phyloP scores from a whole-genome alignment of 1,140 invertebrate genomes.

The Pseudoatta argentina region DNA sequence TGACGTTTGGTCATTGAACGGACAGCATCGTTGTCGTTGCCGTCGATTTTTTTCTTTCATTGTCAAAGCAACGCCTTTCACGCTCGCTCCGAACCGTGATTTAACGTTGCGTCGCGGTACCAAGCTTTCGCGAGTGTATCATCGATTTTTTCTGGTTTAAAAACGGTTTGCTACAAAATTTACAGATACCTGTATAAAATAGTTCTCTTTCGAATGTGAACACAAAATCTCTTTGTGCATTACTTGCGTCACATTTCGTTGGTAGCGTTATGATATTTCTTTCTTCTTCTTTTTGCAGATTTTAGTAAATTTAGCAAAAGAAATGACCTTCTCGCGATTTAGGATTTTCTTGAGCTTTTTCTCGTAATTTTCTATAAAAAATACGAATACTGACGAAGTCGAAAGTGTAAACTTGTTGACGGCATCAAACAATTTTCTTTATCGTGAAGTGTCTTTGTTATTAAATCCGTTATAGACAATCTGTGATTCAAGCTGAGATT shows the following conservation, averaged over 20 bases:
- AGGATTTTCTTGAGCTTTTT: not conserved
- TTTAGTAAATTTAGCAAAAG: not conserved
- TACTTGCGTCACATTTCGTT: not conserved
- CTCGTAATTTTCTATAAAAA: not conserved
- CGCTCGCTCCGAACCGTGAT: not conserved
- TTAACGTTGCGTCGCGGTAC: not conserved
- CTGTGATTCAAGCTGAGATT: not conserved
- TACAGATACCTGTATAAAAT: no score
- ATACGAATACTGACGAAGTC: not conserved
- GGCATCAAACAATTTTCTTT: not conserved
- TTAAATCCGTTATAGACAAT: not conserved
- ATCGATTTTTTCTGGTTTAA: not conserved
- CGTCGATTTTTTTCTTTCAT: constrained; percentile 7
- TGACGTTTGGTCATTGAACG: constrained; percentile 73
- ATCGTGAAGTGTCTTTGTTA: not conserved
- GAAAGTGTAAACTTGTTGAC: not conserved
- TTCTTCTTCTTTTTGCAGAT: not conserved
- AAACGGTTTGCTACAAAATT: not conserved
- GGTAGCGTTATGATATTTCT: not conserved
- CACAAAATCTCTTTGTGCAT: not conserved
- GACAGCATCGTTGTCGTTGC: constrained; percentile 38
- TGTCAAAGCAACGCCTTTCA: constrained; percentile 43
- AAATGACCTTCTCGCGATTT: not conserved
- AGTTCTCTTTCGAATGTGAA: not conserved
- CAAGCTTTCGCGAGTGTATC: constrained; percentile 8